These are phyloP conservation scores for Styela clava DNA, from an alignment of 23 tunicate species.

Conservation along the genomic window DNA sequence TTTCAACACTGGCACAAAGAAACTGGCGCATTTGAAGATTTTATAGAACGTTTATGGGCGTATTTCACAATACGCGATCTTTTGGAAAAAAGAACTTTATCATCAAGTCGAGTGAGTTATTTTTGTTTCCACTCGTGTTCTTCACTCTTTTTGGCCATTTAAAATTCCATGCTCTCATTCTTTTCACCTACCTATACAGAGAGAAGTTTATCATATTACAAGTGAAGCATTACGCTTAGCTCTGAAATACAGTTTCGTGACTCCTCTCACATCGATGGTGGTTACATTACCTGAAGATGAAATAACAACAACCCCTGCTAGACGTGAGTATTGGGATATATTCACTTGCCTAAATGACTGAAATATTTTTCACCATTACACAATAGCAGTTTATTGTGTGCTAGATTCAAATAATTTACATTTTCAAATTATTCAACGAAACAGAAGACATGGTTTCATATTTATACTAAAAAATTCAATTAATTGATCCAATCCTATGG, in stretches of 20 bases:
- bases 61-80: slow-evolving; percentile 35
- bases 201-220: slow-evolving; percentile 12
- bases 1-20: slow-evolving; percentile 17
- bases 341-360: too few relatives aligned
- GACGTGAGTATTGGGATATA: too few relatives aligned
- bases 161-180: too few relatives aligned
- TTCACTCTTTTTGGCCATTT: too few relatives aligned
- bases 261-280: slow-evolving; percentile 70
- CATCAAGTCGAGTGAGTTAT: neutral
- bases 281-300: slow-evolving; percentile 51
- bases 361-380: too few relatives aligned
- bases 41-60: slow-evolving; percentile 45
- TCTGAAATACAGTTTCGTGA: slow-evolving; percentile 48
- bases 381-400: too few relatives aligned
- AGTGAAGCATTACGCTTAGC: slow-evolving; percentile 31
- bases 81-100: neutral
- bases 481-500: too few relatives aligned
- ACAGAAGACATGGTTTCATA: too few relatives aligned
- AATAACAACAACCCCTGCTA: neutral
- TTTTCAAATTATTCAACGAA: too few relatives aligned
- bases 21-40: slow-evolving; percentile 19
- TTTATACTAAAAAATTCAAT: too few relatives aligned
- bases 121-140: neutral
- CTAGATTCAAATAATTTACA: too few relatives aligned
- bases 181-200: too few relatives aligned